Evolutionary conservation across 2,888 invertebrate genomes (phyloP).

Genomic region (Agriopis marginaria): DNA sequence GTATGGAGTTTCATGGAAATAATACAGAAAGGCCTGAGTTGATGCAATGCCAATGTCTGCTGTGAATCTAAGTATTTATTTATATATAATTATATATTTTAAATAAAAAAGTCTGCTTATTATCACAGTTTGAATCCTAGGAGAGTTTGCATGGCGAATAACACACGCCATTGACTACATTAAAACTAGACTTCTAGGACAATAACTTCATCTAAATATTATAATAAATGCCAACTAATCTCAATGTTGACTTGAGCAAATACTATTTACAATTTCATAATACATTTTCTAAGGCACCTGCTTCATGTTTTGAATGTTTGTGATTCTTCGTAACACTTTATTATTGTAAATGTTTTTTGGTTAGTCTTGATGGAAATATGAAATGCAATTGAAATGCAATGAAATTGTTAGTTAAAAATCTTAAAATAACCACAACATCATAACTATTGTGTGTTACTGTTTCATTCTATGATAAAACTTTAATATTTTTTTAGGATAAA

Average conservation of each 20-base stretch:
- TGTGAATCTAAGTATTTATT: not conserved
- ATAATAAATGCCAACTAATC: constrained; percentile 28
- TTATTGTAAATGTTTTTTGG: not conserved
- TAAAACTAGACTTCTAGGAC: not conserved
- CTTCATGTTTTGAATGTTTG: not conserved
- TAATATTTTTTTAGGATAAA: not conserved
- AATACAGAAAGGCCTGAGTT: no score
- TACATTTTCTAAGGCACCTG: constrained; percentile 4
- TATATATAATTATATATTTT: no score
- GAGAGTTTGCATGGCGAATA: not conserved
- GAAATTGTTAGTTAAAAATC: no score
- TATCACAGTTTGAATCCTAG: constrained; percentile 15
- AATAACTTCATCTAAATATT: not conserved
- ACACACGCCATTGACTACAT: constrained; percentile 8
- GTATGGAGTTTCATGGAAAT: no score
- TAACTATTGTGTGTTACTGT: no score
- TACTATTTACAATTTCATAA: constrained; percentile 23
- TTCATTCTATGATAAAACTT: not conserved
- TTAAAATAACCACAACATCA: no score
- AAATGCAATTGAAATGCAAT: no score
- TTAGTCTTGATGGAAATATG: not conserved
- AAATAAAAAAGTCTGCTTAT: not conserved
- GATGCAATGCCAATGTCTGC: no score
- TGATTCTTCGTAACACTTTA: not conserved
- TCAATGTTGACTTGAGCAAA: constrained; percentile 23